These are phyloP conservation scores for Drosophila suboccidentalis DNA, from an alignment of 2,888 invertebrate genomes.

Conservation along the genomic window DNA sequence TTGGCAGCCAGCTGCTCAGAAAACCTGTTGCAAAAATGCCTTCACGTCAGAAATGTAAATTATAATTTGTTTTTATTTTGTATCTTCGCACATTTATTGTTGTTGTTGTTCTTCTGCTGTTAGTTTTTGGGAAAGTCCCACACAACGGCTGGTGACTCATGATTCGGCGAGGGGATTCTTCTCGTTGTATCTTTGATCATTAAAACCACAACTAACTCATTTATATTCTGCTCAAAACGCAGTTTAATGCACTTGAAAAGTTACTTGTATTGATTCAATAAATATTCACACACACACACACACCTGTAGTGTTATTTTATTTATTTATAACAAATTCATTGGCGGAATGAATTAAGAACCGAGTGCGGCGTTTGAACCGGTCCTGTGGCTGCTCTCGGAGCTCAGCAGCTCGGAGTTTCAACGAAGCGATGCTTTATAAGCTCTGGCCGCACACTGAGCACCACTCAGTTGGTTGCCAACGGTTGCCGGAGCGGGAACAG, in stretches of 20 bases:
- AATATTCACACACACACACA: neutral
- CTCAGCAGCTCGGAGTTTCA: conserved; percentile 7
- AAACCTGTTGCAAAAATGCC: conserved; percentile 37
- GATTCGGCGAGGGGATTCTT: conserved; percentile 35
- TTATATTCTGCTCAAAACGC: conserved; percentile 8
- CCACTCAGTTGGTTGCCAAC: conserved; percentile 72
- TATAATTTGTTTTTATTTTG: conserved; percentile 3
- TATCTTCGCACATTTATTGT: conserved; percentile 20
- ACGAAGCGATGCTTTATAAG: conserved; percentile 71
- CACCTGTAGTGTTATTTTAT: neutral
- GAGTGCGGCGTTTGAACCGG: conserved; percentile 65
- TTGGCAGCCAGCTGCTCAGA: conserved; percentile 14
- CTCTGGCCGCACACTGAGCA: conserved; percentile 47
- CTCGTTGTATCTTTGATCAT: conserved; percentile 2
- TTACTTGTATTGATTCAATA: conserved; percentile 8
- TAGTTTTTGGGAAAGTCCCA: conserved; percentile 45
- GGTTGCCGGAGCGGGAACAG: conserved; percentile 54
- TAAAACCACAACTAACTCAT: neutral
- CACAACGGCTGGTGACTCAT: conserved; percentile 40
- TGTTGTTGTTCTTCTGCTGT: conserved; percentile 2
- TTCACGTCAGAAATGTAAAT: conserved; percentile 33
- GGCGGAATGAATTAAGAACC: neutral
- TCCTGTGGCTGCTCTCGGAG: conserved; percentile 55
- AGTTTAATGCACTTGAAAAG: conserved; percentile 32
- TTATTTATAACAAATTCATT: conserved; percentile 41